Base-by-base conservation (phyloP, 30 jellyfish, hydroid and myxozoan species). In the Aurelia aurita complex sp. Pacific region DNA sequence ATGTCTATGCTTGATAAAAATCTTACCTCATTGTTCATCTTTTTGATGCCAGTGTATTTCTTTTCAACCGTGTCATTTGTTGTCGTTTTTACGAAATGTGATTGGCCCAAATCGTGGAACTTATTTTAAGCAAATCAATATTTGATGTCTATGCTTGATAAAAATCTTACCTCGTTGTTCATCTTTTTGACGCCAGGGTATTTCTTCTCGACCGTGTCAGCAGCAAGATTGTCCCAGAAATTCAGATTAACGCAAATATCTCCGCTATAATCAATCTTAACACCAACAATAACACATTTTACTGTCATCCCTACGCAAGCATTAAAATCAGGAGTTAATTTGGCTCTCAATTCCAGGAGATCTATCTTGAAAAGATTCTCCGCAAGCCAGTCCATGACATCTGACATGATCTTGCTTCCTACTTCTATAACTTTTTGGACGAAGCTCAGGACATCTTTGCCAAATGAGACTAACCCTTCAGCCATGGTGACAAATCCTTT, bases 301-400 rank as follows among this genome's bases (percentile, higher is more conserved):
- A 64, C 68, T 34, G 70, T 55, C 1, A 89, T 19, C 2, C 97
- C 97, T 0, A 80, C 85, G 67, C 97, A 89, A 62, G 91, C 90
- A 53, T 62, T 82, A 59, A 79, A 68, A 10, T 76, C 86, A 18
- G 74, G 53, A 2, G 52, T 74, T 23, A 87, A 50, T 32, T 78
- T 62, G 11, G 92, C 96, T 34, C 63, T 43, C 11, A 87, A 36
- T 53, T 68, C 76, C 12, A 87, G 52, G 72, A 57, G 33, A 16
- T 74, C 64, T 15, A 87, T 71, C 16, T 74, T 78, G 73, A 83
- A 72, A 4, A 83, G 70, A 23, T 83, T 83, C 3, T 83, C 92
- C 1, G 67, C 81, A 6, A 68, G 19, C 75, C 84, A 60, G 54
- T 78, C 80, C 17, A 66, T 5, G 1, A 69, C 94, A 16, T n/a